These are phyloP conservation scores for Callyntrura guangdongensis DNA, from an alignment of 2,888 invertebrate species.

Conservation along the genomic window DNA sequence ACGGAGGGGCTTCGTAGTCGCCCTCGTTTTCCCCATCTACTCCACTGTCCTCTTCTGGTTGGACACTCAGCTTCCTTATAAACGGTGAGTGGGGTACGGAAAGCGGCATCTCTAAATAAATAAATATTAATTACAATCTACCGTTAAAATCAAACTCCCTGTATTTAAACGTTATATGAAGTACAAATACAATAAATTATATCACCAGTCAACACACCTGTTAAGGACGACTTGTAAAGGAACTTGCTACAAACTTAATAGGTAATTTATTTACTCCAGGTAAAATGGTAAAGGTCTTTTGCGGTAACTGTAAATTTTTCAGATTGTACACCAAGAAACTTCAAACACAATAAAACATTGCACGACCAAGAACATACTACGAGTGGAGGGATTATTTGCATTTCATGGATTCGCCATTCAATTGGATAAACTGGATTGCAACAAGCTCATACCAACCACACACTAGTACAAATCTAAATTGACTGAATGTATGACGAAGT, in stretches of 20 bases:
- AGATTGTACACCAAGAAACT: neutral
- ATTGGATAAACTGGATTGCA: constrained; percentile 39
- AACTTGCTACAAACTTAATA: too few relatives aligned
- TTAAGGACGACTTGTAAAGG: too few relatives aligned
- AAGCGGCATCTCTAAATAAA: constrained; percentile 11
- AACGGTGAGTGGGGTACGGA: constrained; percentile 31
- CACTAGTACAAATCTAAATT: neutral
- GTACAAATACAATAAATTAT: too few relatives aligned
- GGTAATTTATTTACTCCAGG: too few relatives aligned
- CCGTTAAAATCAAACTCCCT: neutral
- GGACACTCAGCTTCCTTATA: constrained; percentile 59
- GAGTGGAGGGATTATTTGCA: neutral
- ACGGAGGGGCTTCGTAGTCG: neutral
- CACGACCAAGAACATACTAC: neutral
- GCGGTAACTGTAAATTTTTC: neutral
- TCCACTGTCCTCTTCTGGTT: constrained; percentile 52
- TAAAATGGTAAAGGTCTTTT: neutral
- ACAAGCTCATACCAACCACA: neutral
- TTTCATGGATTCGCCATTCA: constrained; percentile 1
- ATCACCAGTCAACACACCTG: too few relatives aligned
- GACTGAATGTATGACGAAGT: neutral
- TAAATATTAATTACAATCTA: neutral
- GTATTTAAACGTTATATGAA: too few relatives aligned
- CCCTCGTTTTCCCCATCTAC: neutral
- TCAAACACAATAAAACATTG: neutral